Evolutionary conservation across 2,888 invertebrate genomes (phyloP).

Genomic region (Diplolepis rosae): DNA sequence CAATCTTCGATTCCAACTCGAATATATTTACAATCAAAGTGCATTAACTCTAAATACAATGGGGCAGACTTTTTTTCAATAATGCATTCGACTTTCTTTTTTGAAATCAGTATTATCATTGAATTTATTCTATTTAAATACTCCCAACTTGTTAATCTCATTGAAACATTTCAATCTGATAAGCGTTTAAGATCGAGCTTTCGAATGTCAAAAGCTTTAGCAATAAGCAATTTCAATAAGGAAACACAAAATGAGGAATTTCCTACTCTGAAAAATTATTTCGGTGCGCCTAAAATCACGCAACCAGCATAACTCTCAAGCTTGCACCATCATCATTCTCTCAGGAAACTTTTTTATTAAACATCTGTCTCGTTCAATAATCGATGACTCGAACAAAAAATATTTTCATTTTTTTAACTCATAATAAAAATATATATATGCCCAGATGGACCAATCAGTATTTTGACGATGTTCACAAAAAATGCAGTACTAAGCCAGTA

Average conservation of each 20-base stretch:
- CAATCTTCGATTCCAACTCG: background rate
- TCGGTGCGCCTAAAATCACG: background rate
- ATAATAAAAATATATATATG: no score
- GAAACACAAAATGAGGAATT: background rate
- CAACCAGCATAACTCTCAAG: constrained; percentile 10
- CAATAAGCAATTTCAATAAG: background rate
- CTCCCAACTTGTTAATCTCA: background rate
- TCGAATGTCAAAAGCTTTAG: background rate
- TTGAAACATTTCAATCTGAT: background rate
- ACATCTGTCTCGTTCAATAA: no score
- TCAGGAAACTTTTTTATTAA: no score
- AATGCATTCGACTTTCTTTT: no score
- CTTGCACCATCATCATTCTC: background rate
- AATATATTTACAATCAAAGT: background rate
- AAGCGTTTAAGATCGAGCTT: background rate
- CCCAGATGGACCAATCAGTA: no score
- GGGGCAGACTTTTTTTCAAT: background rate
- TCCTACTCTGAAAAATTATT: background rate
- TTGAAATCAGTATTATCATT: background rate
- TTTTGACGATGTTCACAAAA: no score
- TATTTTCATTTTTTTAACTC: no score
- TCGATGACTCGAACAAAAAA: no score
- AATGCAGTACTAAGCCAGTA: no score
- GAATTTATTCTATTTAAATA: background rate
- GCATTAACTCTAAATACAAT: no score